Evolutionary conservation across 2,888 invertebrate species (phyloP), one percentile per base, ranked within the genome.

Genomic region (Archips crataeganus): DNA sequence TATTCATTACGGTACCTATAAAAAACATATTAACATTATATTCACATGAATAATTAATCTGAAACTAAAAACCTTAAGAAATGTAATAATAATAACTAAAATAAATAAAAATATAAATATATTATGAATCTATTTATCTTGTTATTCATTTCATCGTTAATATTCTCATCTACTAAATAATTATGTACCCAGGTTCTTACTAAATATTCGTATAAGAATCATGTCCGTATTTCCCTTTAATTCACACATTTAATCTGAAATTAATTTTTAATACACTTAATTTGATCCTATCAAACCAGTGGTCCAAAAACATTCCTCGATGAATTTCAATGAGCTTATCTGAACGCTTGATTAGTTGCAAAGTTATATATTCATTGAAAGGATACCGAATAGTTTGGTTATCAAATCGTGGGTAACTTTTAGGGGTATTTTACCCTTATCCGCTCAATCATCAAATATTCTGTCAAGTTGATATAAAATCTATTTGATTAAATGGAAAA

Each of bases 301-400:
- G 59, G 36, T 3, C 59, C 45, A 59, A 51, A 68, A 60, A 34
- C 36, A 45, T 67, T 45, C 36, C 4, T 23, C 0, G 42, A 60
- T 68, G 60, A 59, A 68, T 59, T 47, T 15, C 34, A 59, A 47
- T 68, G 23, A 45, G 67, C 45, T 68, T 60, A 68, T 45, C 47
- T 39, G 0, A 23, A 34, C 51, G 51, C 15, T 15, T 59, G 67
- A 60, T 59, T 23, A 32, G 5, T n/a, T 8, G 4, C 15, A n/a
- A 36, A 68, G 45, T 68, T 68, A 68, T 67, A 42, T 67, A 59
- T 68, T 68, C 67, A 59, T n/a, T 39, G 13, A 11, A 42, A 34
- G 15, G 51, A 36, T 5, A 3, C n/a, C 49, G n/a, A 36, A 68
- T 68, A 68, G 67, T 68, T 68, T 34, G 4, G 59, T 15, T 45